Evolutionary conservation across 2,113 vertebrate genomes (phyloP).

Genomic region (Pseudorectes ferrugineus): DNA sequence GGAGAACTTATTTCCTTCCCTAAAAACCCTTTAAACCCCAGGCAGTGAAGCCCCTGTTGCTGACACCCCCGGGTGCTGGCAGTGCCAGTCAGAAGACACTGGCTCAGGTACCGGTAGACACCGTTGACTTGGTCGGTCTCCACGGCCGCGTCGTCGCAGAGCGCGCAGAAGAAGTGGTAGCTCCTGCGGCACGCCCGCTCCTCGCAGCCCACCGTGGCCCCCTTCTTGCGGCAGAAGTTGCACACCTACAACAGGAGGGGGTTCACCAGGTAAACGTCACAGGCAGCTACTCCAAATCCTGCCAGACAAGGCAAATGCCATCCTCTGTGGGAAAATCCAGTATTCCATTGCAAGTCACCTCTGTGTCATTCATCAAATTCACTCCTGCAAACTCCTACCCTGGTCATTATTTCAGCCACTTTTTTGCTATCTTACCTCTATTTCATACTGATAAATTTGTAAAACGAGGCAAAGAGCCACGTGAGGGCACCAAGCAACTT

Average conservation of each 20-base stretch:
- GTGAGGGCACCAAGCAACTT: not conserved
- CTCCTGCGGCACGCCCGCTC: constrained; percentile 47
- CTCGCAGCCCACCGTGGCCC: constrained; percentile 77
- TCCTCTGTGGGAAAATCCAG: not conserved
- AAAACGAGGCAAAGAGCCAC: not conserved
- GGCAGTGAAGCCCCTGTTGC: not conserved
- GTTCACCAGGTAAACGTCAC: not conserved
- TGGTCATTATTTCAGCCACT: not conserved
- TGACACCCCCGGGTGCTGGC: not conserved
- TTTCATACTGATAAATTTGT: not conserved
- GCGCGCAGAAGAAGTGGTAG: constrained; percentile 75
- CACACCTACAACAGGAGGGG: constrained; percentile 51
- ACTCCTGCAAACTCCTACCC: not conserved
- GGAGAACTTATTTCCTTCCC: not conserved
- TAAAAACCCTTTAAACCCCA: no score
- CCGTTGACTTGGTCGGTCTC: constrained; percentile 35
- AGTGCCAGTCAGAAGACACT: not conserved
- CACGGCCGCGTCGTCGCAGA: constrained; percentile 28
- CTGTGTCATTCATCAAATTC: not conserved
- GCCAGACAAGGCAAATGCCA: not conserved
- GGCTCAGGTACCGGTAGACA: constrained; percentile 61
- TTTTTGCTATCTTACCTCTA: not conserved
- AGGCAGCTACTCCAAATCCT: not conserved
- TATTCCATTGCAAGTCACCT: fast-evolving
- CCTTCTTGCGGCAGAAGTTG: constrained; percentile 55